Percentiles rank a stretch among this genome's conserved stretches.
phyloP scores from a whole-genome alignment of 2,888 invertebrate genomes.

The Rambutsinella grinnellia region DNA sequence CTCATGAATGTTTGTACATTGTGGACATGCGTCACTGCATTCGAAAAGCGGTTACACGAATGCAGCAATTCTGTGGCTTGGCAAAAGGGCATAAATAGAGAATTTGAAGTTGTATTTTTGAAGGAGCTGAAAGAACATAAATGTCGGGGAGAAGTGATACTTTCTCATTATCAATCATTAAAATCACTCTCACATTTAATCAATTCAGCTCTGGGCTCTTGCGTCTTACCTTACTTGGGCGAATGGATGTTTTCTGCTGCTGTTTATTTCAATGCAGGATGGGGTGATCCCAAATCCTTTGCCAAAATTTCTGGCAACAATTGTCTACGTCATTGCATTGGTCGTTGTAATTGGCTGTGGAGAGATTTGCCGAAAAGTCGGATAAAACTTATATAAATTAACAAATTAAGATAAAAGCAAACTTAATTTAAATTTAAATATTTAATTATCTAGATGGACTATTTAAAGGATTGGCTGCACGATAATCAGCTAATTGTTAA shows the following conservation, averaged over 20 bases:
- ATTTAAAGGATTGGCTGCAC: constrained; percentile 24
- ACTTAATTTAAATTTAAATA: neutral
- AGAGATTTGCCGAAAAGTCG: constrained; percentile 12
- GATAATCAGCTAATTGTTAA: neutral
- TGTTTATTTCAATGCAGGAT: neutral
- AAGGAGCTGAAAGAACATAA: too few species aligned
- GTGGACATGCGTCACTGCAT: too few species aligned
- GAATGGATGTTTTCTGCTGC: constrained; percentile 8
- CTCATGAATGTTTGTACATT: neutral
- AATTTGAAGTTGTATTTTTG: too few species aligned
- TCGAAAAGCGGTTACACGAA: too few species aligned
- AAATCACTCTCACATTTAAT: neutral
- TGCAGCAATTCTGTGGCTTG: too few species aligned
- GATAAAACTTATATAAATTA: too few species aligned
- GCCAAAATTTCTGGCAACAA: neutral
- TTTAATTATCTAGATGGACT: constrained; percentile 12
- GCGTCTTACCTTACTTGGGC: constrained; percentile 10
- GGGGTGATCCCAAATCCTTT: neutral
- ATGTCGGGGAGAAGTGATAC: too few species aligned
- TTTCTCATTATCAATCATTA: constrained; percentile 6
- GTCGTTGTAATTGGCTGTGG: neutral
- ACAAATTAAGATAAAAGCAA: too few species aligned
- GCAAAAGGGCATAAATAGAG: too few species aligned
- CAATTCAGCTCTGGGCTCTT: constrained; percentile 5
- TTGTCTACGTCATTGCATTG: neutral